These are phyloP conservation scores for Bombyx mandarina DNA, from an alignment of 1,140 invertebrate species.

Conservation along the genomic window DNA sequence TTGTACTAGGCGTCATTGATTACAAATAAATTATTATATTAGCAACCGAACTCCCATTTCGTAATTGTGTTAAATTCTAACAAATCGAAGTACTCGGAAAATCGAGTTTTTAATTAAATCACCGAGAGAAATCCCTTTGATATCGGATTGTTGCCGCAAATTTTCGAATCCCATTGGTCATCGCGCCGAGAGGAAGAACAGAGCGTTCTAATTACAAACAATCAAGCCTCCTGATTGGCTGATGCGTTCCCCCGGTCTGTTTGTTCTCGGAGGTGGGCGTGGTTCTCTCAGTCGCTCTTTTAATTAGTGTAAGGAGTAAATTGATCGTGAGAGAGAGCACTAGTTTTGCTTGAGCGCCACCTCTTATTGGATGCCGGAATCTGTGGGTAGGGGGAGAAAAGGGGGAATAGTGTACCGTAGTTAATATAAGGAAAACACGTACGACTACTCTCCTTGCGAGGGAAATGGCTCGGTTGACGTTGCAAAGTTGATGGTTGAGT, in stretches of 20 bases:
- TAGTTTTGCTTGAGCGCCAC: constrained; percentile 59
- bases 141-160: constrained; percentile 36
- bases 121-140: constrained; percentile 24
- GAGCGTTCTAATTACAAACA: constrained; percentile 68
- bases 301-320: constrained; percentile 71
- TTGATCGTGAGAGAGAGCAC: constrained; percentile 62
- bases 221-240: constrained; percentile 61
- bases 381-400: constrained; percentile 27
- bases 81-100: constrained; percentile 23
- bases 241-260: constrained; percentile 51
- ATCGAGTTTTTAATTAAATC: constrained; percentile 40
- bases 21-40: no score
- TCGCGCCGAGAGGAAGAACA: constrained; percentile 51
- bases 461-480: constrained; percentile 62
- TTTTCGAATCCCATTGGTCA: constrained; percentile 66
- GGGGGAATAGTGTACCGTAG: constrained; percentile 52
- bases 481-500: constrained; percentile 50
- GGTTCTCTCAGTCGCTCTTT: constrained; percentile 64
- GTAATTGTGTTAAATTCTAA: constrained; percentile 18
- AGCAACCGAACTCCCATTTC: constrained; percentile 20
- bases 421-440: constrained; percentile 67
- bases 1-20: no score
- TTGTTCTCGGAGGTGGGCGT: constrained; percentile 64
- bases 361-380: constrained; percentile 64
- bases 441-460: constrained; percentile 45